phyloP scores from a whole-genome alignment of 2,888 invertebrate species.

The Oithona nana region DNA sequence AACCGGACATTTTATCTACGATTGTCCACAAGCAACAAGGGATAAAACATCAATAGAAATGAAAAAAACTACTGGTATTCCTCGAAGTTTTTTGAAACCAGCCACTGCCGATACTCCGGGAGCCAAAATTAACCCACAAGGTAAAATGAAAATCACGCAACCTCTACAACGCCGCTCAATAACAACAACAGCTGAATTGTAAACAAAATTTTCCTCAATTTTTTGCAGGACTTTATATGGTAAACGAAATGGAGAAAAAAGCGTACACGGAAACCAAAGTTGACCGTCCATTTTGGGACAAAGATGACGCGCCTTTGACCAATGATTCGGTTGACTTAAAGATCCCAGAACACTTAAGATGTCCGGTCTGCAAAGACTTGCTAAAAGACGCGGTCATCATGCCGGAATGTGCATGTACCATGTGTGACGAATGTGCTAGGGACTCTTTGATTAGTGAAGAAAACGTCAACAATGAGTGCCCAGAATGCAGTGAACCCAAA shows the following conservation, averaged over 20 bases:
- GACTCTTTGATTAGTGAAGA: conserved; percentile 75
- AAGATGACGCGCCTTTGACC: conserved; percentile 34
- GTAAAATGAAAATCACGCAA: too few species aligned
- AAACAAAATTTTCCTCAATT: background rate
- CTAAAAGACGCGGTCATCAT: conserved; percentile 91
- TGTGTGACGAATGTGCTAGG: conserved; percentile 93
- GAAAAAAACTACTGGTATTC: conserved; percentile 90
- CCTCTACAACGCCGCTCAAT: too few species aligned
- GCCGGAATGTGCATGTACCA: conserved; percentile 93
- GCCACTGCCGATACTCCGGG: conserved; percentile 73
- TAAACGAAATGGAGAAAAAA: conserved; percentile 32
- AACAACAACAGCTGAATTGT: background rate
- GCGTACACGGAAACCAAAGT: conserved; percentile 55
- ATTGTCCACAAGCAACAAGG: conserved; percentile 57
- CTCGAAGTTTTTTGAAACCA: conserved; percentile 80
- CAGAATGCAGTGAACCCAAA: conserved; percentile 77
- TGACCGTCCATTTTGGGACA: conserved; percentile 44
- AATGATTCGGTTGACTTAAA: conserved; percentile 27
- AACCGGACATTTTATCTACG: conserved; percentile 91
- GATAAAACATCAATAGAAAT: conserved; percentile 38
- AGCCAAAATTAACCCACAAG: conserved; percentile 45
- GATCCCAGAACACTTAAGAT: conserved; percentile 76
- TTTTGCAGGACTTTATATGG: conserved; percentile 13
- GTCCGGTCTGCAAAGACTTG: conserved; percentile 76
- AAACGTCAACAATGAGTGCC: conserved; percentile 84